Conservation (phyloP, 2,797 vertebrate genomes). For the Anableps anableps region DNA sequence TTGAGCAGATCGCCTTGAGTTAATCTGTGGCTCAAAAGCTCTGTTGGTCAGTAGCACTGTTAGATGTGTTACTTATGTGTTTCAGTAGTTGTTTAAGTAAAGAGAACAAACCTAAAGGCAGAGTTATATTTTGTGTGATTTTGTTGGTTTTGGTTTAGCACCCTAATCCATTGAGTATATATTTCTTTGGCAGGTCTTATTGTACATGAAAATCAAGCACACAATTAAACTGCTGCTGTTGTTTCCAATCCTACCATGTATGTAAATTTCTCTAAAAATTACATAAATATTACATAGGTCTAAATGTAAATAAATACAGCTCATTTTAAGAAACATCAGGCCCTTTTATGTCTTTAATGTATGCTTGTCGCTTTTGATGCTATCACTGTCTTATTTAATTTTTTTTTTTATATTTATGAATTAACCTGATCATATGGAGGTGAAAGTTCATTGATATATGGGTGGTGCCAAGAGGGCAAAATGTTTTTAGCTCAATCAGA, state of each 20-base stretch:
- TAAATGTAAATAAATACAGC: neutral
- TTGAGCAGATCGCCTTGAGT: conserved; percentile 30
- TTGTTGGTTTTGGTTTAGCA: neutral
- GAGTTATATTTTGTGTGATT: neutral
- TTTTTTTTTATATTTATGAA: too few species aligned
- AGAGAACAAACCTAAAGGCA: neutral
- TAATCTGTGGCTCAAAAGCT: conserved; percentile 27
- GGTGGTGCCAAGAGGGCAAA: too few species aligned
- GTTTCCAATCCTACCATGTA: neutral
- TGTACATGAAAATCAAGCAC: too few species aligned
- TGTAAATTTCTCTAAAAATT: neutral
- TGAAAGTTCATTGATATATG: too few species aligned
- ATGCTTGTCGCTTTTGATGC: too few species aligned
- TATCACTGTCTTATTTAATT: too few species aligned
- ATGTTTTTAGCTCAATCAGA: too few species aligned
- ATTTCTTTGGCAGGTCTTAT: neutral
- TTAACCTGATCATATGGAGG: too few species aligned
- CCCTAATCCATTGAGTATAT: neutral
- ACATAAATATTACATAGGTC: neutral
- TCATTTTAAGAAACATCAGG: neutral
- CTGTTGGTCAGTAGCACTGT: conserved; percentile 41
- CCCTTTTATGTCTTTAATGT: too few species aligned
- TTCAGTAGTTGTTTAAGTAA: conserved; percentile 16
- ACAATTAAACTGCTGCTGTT: too few species aligned
- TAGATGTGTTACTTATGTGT: conserved; percentile 25